Base-by-base conservation (phyloP, 2,888 invertebrate species). In the Andrena chrysosceles region DNA sequence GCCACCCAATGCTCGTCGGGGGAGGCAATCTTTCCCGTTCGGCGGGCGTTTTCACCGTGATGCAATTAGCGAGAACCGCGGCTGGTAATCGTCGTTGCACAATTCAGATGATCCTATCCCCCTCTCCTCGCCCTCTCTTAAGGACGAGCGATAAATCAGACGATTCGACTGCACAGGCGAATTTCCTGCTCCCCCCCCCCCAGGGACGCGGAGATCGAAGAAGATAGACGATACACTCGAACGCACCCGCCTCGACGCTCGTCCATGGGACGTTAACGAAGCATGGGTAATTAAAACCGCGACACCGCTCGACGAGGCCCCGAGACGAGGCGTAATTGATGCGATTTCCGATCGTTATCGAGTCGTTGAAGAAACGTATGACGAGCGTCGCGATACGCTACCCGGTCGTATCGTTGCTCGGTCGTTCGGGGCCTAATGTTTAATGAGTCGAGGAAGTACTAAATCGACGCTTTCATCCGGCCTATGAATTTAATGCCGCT, bases 51-150 rank as follows among this genome's bases (percentile, higher is more conserved):
- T 85, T 77, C 76, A 62, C 71, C 68, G 79, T 54, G 68, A 59
- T 56, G 86, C 84, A 87, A 87, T 87, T 87, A 87, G 73, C 85
- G 79, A 70, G 70, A 86, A 85, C 88, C 86, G 75, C 88, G 74
- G 68, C n/a, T 31, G 82, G 76, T 83, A 81, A 87, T 87, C 33
- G 60, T 33, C 52, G 79, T 80, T 87, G 88, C 79, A 69, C 83
- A 77, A 86, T 85, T 87, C 85, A 81, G 83, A 88, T 88, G 85
- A 87, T 85, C 81, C 60, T 70, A 63, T 23, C 23, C 54, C 42
- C 33, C 13, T 49, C 48, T 33, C 56, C 29, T 29, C 5, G 20
- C 42, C 33, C 20, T 64, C 54, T 70, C 60, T 52, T 48, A 59
- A 73, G 67, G 48, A 71, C 70, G 64, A 63, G 26, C 60, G 66